Evolutionary conservation across 2,797 vertebrate species (phyloP).

Genomic region (Halcyon leucocephala): DNA sequence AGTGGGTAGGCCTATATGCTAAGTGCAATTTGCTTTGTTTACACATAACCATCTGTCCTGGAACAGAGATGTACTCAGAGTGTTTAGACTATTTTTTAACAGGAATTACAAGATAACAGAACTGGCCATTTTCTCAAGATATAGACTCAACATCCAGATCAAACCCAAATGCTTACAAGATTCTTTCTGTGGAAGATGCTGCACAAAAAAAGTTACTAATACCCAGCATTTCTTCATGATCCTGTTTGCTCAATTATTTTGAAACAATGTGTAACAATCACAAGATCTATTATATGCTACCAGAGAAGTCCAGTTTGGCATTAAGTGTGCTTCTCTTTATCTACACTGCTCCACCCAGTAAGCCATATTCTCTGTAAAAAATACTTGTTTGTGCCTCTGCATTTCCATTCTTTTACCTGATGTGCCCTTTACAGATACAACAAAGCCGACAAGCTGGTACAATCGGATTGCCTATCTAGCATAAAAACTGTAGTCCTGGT

Average conservation of each 20-base stretch:
- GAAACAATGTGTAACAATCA: background rate
- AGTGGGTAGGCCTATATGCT: background rate
- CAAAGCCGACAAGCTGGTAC: background rate
- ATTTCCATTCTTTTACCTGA: background rate
- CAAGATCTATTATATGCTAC: background rate
- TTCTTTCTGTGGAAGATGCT: background rate
- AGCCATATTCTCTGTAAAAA: background rate
- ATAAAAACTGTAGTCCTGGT: background rate
- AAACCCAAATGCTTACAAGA: background rate
- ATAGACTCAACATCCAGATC: background rate
- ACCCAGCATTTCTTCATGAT: background rate
- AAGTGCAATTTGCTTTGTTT: slow-evolving; percentile 1
- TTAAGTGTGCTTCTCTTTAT: background rate
- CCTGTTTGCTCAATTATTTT: background rate
- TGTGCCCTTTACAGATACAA: background rate
- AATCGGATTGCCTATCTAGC: background rate
- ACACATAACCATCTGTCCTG: background rate
- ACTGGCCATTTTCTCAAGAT: background rate
- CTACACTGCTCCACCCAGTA: background rate
- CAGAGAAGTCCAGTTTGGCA: background rate
- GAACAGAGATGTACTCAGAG: background rate
- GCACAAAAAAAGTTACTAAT: background rate
- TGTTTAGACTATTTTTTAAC: background rate
- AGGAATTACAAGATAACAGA: background rate
- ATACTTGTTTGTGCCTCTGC: background rate